Conservation (phyloP, 2,888 invertebrate genomes). For the Papilio gigon region DNA sequence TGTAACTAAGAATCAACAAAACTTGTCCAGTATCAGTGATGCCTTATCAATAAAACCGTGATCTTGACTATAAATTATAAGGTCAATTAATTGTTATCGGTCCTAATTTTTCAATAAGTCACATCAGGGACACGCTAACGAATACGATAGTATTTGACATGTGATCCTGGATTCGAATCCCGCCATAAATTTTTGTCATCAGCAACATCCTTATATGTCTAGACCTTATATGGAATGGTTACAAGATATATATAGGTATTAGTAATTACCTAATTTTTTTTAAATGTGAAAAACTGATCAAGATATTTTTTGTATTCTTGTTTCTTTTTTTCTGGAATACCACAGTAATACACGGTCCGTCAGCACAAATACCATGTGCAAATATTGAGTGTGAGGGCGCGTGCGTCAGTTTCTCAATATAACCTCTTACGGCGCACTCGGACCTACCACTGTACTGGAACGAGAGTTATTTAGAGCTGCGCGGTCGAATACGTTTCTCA, state of each 20-base stretch:
- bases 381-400: conserved; percentile 34
- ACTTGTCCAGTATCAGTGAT: not conserved
- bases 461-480: conserved; percentile 34
- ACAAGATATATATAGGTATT: too few relatives aligned
- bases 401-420: conserved; percentile 40
- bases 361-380: conserved; percentile 16
- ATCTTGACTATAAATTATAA: conserved; percentile 25
- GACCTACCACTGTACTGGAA: conserved; percentile 17
- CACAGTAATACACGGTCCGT: not conserved
- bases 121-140: not conserved
- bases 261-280: too few relatives aligned
- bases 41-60: not conserved
- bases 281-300: too few relatives aligned
- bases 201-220: too few relatives aligned
- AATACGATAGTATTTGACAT: not conserved
- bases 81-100: conserved; percentile 28
- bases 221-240: too few relatives aligned
- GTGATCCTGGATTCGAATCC: not conserved
- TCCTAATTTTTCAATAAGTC: conserved; percentile 17
- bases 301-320: not conserved
- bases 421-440: conserved; percentile 34
- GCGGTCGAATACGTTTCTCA: not conserved
- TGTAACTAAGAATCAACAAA: too few relatives aligned
- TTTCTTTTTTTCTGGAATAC: not conserved
- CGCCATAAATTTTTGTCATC: conserved; percentile 1